Evolutionary conservation across 2,888 invertebrate genomes (phyloP), one percentile per base, ranked within the genome.

Genomic region (Galerucella nymphaeae): DNA sequence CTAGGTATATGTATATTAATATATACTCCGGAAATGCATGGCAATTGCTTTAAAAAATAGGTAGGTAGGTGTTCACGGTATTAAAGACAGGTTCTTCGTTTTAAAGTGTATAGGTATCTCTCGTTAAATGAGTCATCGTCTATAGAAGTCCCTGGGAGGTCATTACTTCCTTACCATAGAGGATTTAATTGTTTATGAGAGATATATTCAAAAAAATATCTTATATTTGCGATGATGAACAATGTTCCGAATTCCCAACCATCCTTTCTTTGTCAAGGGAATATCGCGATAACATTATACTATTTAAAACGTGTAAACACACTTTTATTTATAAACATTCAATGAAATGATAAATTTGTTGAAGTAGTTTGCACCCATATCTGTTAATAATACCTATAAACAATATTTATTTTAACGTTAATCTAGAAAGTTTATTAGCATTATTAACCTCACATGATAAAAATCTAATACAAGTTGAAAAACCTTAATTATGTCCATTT

Each of bases 81-180:
- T 74, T 71, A 45, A 74, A 75, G 75, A 77, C 78, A 75, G 77
- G 76, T 80, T 81, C 79, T 80, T 78, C 76, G 42, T 57, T 79
- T 78, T 76, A 64, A 62, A 70, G 77, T 80, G 78, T 78, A 76
- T 76, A 76, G 77, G 30, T 64, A 64, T 70, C 78, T 78, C 79
- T 77, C 65, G 71, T 66, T 72, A 78, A 80, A 77, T 83, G 82
- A 83, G 80, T 83, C 83, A 83, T 82, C 82, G 58, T 77, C 71
- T 75, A 80, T 77, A 80, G 75, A 80, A 81, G 80, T 80, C 79
- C 77, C 79, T 76, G 79, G 78, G 83, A 82, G 83, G 84, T 84
- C 83, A 84, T 82, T 83, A 84, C 78, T 82, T 82, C 81, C 81
- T 81, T 79, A 80, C 80, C 80, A 79, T 77, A 59, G 66, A 74